Evolutionary conservation across 2,888 invertebrate species (phyloP).

Genomic region (Tridacna gigas): DNA sequence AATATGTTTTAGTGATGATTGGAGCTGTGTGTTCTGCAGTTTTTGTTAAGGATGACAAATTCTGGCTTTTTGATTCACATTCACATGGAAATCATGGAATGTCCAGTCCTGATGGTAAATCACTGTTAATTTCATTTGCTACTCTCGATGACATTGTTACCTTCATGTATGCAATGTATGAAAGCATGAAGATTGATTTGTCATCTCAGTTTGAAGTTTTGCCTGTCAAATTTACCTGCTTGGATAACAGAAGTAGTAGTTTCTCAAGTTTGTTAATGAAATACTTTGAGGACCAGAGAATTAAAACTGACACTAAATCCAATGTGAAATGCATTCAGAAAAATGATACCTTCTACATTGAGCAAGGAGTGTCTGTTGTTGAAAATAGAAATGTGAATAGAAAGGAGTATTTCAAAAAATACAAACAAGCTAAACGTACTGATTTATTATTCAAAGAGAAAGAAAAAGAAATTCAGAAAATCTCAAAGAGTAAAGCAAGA

Average conservation of each 20-base stretch:
- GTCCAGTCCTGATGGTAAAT: constrained; percentile 37
- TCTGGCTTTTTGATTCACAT: constrained; percentile 36
- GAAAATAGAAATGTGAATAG: not conserved
- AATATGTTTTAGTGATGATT: not conserved
- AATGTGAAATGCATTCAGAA: too few species aligned
- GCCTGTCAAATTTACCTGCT: constrained; percentile 21
- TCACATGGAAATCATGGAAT: constrained; percentile 40
- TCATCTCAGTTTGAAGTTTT: constrained; percentile 32
- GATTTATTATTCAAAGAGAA: not conserved
- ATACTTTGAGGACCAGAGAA: too few species aligned
- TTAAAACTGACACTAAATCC: too few species aligned
- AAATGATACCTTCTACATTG: too few species aligned
- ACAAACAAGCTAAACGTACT: not conserved
- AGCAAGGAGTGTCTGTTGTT: not conserved
- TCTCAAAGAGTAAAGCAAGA: too few species aligned
- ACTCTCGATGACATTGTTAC: constrained; percentile 27
- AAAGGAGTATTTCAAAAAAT: not conserved
- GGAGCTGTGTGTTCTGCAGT: not conserved
- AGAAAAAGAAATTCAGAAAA: not conserved
- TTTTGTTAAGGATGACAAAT: not conserved
- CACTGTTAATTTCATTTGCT: constrained; percentile 29
- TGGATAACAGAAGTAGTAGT: too few species aligned
- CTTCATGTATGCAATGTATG: not conserved
- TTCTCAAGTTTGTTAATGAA: too few species aligned
- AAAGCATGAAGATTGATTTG: constrained; percentile 7